Base-by-base conservation (phyloP, 2,113 vertebrate genomes). In the Lasiurus cinereus region DNA sequence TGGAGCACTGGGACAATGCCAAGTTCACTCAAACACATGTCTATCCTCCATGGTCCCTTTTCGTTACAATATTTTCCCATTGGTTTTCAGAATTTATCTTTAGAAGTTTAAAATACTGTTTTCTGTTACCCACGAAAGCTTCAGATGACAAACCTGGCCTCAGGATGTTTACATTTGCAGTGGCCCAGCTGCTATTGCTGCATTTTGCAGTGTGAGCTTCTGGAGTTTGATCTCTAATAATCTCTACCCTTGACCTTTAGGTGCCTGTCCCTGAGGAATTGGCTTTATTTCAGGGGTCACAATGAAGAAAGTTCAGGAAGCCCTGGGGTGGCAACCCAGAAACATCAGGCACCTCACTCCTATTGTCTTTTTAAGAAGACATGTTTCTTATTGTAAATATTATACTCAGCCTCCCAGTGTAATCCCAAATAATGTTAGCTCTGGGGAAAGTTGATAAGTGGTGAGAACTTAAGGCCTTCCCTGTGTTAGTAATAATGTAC, bases 301-400 rank as follows among this genome's bases (percentile, higher is more conserved):
- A 46, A 39, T 31, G 18, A 85, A 85, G 31, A 66, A 67, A 86
- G n/a, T 83, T 93, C 29, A 83, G 76, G 43, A 89, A 56, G 10
- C 66, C 66, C 33, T 83, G 78, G 36, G 36, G 14, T n/a, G 14
- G 36, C 43, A 89, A 70, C 36, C 12, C 64, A 80, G 89, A 74
- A 77, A 72, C 19, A 69, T 29, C 67, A 91, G 73, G 56, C 13
- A 3, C 54, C 72, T 90, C 50, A 19, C 33, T 93, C 76, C 76
- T 36, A 82, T 79, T 91, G 66, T 90, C 87, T 96, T 93, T 94
- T 96, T 89, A 96, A 96, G 86, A 94, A 92, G 83, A 83, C 19
- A 79, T 70, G 64, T 64, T 96, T 84, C 62, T 62, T 73, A n/a
- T 50, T 95, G 66, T 88, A 94, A 96, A 95, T 76, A 83, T 91